Conservation (phyloP, 1,140 invertebrate genomes). For the Bombus pyrosoma region DNA sequence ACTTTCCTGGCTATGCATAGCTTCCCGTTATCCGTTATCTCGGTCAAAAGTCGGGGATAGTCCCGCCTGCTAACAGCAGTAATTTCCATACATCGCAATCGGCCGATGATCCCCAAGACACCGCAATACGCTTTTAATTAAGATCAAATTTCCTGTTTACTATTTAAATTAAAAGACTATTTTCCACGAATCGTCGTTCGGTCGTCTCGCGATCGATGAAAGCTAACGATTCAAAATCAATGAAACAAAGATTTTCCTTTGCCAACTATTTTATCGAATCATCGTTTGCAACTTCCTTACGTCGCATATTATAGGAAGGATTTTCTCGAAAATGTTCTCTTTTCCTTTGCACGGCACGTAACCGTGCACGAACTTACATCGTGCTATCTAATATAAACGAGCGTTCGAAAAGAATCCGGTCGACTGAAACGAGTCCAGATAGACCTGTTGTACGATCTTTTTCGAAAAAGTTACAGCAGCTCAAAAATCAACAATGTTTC, state of each 20-base stretch:
- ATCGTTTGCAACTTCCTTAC: neutral
- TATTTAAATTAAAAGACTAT: neutral
- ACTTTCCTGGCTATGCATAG: slow-evolving; percentile 6
- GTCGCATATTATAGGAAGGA: neutral
- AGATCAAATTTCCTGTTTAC: neutral
- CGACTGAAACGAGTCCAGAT: no score
- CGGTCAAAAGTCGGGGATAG: slow-evolving; percentile 1
- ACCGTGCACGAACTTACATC: no score
- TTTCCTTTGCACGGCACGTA: neutral
- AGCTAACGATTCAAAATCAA: neutral
- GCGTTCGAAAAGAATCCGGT: no score
- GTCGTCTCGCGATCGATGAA: neutral
- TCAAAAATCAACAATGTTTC: no score
- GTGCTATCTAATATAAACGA: no score
- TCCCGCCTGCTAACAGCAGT: neutral
- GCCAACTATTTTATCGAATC: neutral
- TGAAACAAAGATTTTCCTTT: neutral
- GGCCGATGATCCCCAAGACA: neutral
- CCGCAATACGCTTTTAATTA: no score
- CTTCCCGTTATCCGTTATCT: slow-evolving; percentile 46
- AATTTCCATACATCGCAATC: slow-evolving; percentile 8
- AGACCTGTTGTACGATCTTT: no score
- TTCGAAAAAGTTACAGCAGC: no score
- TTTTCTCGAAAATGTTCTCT: neutral
- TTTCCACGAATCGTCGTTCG: neutral